phyloP scores from a whole-genome alignment of 2,113 vertebrate genomes.

The Microcebus tavaratra region DNA sequence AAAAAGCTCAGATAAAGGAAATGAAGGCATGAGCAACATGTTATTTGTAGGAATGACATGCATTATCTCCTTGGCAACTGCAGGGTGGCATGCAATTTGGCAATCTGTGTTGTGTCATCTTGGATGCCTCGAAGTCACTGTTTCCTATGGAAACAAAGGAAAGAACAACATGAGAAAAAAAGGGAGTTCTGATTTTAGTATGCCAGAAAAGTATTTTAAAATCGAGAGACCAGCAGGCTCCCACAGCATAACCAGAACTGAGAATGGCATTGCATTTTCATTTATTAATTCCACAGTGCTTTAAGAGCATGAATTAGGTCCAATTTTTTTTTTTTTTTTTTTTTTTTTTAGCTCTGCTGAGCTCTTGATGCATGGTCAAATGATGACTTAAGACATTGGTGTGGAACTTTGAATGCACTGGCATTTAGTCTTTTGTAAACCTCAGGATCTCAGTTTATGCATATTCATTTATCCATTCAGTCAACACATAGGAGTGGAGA shows the following conservation, averaged over 20 bases:
- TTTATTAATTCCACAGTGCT: constrained; percentile 56
- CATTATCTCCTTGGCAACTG: constrained; percentile 85
- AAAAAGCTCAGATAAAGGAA: constrained; percentile 74
- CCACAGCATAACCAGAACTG: constrained; percentile 58
- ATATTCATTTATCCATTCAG: not conserved
- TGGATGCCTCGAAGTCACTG: constrained; percentile 82
- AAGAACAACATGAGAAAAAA: constrained; percentile 73
- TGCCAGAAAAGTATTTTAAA: constrained; percentile 78
- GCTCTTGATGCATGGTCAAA: not conserved
- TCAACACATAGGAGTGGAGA: not conserved
- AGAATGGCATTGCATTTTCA: constrained; percentile 59
- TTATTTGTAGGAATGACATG: constrained; percentile 86
- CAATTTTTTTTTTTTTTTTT: not conserved
- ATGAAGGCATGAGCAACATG: constrained; percentile 76
- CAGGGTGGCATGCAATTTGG: constrained; percentile 84
- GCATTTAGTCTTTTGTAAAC: not conserved
- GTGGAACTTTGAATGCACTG: not conserved
- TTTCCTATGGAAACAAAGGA: constrained; percentile 81
- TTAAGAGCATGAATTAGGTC: constrained; percentile 24
- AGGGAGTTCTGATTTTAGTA: constrained; percentile 54
- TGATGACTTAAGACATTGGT: not conserved
- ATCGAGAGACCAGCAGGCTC: constrained; percentile 62
- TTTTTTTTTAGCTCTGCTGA: not conserved
- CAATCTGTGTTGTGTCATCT: constrained; percentile 79
- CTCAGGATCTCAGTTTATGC: not conserved